Evolutionary conservation across 2,888 invertebrate species (phyloP).

Genomic region (Bibio marci): DNA sequence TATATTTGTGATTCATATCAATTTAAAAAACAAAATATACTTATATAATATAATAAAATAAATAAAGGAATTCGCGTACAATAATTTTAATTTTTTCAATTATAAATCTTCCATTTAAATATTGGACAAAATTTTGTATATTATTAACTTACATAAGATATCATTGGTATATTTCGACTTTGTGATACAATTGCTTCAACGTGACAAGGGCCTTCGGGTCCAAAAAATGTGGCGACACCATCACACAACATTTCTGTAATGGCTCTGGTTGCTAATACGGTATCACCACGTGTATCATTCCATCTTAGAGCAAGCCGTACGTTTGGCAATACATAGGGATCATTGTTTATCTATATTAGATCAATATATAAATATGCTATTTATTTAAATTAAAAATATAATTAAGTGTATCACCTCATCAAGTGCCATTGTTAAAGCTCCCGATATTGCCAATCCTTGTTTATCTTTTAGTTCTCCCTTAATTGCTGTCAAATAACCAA

Average conservation of each 20-base stretch:
- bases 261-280: conserved; percentile 61
- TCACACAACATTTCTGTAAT: conserved; percentile 84
- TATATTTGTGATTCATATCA: no score
- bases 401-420: conserved; percentile 45
- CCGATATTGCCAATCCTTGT: conserved; percentile 76
- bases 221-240: conserved; percentile 83
- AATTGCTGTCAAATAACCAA: conserved; percentile 74
- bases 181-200: conserved; percentile 92
- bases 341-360: conserved; percentile 64
- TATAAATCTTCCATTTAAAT: no score
- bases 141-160: conserved; percentile 73
- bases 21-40: no score
- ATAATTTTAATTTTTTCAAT: not conserved
- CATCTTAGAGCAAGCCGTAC: conserved; percentile 55
- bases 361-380: conserved; percentile 10
- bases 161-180: conserved; percentile 88
- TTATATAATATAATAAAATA: no score
- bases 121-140: no score
- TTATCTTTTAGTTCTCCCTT: conserved; percentile 59
- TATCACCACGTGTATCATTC: conserved; percentile 75
- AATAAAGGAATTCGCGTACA: not conserved
- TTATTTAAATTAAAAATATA: not conserved
- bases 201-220: conserved; percentile 84
- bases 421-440: conserved; percentile 78
- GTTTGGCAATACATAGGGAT: conserved; percentile 49